Base-by-base conservation (phyloP, 2,888 invertebrate genomes). In the Epiblema foenella region DNA sequence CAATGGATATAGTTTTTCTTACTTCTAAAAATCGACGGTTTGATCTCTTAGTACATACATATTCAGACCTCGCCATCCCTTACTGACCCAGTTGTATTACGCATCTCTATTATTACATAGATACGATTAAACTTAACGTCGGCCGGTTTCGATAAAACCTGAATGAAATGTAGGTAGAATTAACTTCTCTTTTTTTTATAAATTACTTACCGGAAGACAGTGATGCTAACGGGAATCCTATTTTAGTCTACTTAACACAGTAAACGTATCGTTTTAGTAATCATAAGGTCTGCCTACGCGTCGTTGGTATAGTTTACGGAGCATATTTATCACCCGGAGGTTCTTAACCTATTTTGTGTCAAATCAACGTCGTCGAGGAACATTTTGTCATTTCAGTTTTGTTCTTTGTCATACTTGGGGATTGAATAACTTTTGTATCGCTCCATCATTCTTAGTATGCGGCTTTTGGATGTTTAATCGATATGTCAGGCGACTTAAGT, bases 371-470 rank as follows among this genome's bases (percentile, higher is more conserved):
- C 15, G 46, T 15, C 33, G 56, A 37, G 49, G 46, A 42, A 66
- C 49, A 66, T 62, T 67, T 67, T 67, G 66, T 67, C 39, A 67
- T 56, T 60, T 57, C 42, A 42, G 52, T 65, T 62, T 29, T 67
- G 62, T 62, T 67, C 56, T 66, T 65, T 60, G 60, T 37, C 70
- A 66, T 54, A 71, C 60, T 67, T 60, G 51, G 49, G 56, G 71
- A 71, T 71, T 71, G 60, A 62, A 67, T 57, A 71, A 71, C 71
- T 71, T 71, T 71, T 71, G 51, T 71, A 67, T 71, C 71, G 67
- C 71, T 71, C 66, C 67, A 71, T 71, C 71, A 71, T 67, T 71
- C 71, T 67, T 67, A 71, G 57, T 62, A 60, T 71, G 62, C 67
- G 71, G 62, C 67, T 71, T 56, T 67, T 71, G 60, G 70, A 71